Conservation (phyloP, 37 sponge, comb jelly and placozoan genomes). For the Halisarca cf. caerulea region DNA sequence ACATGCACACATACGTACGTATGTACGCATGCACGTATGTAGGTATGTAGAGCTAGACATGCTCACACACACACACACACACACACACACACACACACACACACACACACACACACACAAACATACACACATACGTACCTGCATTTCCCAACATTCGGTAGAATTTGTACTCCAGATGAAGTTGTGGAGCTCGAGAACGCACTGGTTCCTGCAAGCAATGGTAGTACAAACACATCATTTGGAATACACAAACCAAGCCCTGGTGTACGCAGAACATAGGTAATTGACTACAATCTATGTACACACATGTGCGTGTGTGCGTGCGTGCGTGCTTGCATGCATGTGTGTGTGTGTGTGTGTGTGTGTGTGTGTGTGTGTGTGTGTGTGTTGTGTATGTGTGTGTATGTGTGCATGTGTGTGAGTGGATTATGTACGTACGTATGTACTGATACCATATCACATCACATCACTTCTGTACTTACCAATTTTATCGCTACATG, state of each 20-base stretch:
- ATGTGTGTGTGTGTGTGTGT: too few relatives aligned
- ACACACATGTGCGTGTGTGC: background rate
- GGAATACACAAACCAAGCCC: background rate
- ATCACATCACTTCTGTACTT: slow-evolving; percentile 31
- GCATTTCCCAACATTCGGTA: slow-evolving; percentile 91
- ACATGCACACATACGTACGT: too few relatives aligned
- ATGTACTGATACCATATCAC: background rate
- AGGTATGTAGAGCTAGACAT: background rate
- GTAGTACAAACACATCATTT: too few relatives aligned
- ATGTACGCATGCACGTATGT: too few relatives aligned
- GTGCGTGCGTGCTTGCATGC: too few relatives aligned
- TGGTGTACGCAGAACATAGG: background rate
- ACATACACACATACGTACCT: slow-evolving; percentile 31
- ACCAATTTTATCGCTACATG: slow-evolving; percentile 99
- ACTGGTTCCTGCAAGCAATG: slow-evolving; percentile 83
- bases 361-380: too few relatives aligned
- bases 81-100: background rate
- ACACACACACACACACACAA: background rate
- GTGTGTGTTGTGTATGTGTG: too few relatives aligned
- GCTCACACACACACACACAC: background rate
- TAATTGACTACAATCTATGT: background rate
- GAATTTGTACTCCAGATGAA: slow-evolving; percentile 97
- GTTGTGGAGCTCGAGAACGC: slow-evolving; percentile 96
- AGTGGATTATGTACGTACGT: too few relatives aligned
- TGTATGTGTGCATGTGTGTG: too few relatives aligned